Percentiles rank a stretch among this genome's conserved stretches.
Evolutionary conservation across 2,888 invertebrate genomes (phyloP).

Genomic region (Agrochola litura): DNA sequence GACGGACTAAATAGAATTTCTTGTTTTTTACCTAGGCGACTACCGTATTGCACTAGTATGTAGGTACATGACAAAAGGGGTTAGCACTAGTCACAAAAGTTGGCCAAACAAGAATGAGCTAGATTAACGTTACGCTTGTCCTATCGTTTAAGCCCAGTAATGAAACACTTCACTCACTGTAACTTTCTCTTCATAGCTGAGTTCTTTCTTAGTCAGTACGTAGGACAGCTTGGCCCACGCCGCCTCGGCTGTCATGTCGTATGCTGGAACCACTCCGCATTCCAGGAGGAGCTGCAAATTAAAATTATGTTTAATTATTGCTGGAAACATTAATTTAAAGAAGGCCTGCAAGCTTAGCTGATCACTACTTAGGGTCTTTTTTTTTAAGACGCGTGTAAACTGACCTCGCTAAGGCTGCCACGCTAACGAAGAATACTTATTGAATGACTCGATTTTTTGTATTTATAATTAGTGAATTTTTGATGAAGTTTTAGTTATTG

Average conservation of each 20-base stretch:
- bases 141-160: background rate
- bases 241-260: slow-evolving; percentile 98
- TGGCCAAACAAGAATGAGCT: background rate
- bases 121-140: background rate
- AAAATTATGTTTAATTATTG: too few relatives aligned
- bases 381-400: background rate
- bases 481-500: too few relatives aligned
- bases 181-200: slow-evolving; percentile 92
- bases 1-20: too few relatives aligned
- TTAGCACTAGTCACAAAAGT: background rate
- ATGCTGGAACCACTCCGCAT: slow-evolving; percentile 94
- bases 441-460: too few relatives aligned
- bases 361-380: background rate
- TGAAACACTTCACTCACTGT: slow-evolving; percentile 82
- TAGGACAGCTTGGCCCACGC: slow-evolving; percentile 97
- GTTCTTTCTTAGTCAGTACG: slow-evolving; percentile 95
- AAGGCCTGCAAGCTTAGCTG: background rate
- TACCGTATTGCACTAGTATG: too few relatives aligned
- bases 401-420: background rate
- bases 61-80: background rate
- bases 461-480: too few relatives aligned
- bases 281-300: slow-evolving; percentile 87
- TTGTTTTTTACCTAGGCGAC: too few relatives aligned
- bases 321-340: background rate
- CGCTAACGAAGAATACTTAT: too few relatives aligned